A percentile compares a stretch with the other conserved stretches of the same genome.
Evolutionary conservation across 2,888 invertebrate species (phyloP).

Genomic region (Netelia inedita): DNA sequence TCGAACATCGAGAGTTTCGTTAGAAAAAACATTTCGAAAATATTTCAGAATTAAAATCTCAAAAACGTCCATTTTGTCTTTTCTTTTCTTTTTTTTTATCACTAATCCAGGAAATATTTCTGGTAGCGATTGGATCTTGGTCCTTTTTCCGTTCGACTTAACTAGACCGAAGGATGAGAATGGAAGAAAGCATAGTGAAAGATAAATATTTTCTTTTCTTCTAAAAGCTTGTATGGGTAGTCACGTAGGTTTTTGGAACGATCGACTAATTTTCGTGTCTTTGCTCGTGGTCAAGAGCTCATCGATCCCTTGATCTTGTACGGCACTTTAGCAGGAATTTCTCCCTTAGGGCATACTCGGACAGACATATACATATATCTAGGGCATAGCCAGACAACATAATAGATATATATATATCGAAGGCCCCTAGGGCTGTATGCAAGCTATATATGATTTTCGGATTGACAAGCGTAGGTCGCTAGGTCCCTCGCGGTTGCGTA

Average conservation of each 20-base stretch:
- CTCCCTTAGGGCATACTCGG: not conserved
- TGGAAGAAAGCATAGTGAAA: too few relatives aligned
- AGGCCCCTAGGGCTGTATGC: not conserved
- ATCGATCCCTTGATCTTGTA: slow-evolving; percentile 47
- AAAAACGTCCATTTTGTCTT: too few relatives aligned
- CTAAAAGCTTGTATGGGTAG: slow-evolving; percentile 20
- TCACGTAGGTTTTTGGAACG: slow-evolving; percentile 50
- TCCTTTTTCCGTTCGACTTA: too few relatives aligned
- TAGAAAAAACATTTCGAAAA: not conserved
- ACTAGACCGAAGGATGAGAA: too few relatives aligned
- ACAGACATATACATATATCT: too few relatives aligned
- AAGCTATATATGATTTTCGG: slow-evolving; percentile 52
- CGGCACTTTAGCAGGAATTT: slow-evolving; percentile 13
- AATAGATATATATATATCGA: not conserved
- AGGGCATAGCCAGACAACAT: not conserved
- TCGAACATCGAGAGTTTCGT: slow-evolving; percentile 20
- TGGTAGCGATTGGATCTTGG: too few relatives aligned
- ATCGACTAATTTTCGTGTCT: slow-evolving; percentile 54
- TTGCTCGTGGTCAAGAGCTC: slow-evolving; percentile 51
- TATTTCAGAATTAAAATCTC: too few relatives aligned
- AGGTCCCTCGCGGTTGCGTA: slow-evolving; percentile 35
- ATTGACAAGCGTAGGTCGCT: slow-evolving; percentile 59
- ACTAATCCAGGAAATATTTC: too few relatives aligned
- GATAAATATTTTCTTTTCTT: not conserved
- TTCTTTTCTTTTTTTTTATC: too few relatives aligned